A percentile compares a stretch with the other conserved stretches of the same genome.
Evolutionary conservation across 2,113 vertebrate genomes (phyloP).

Genomic region (Nothocercus nigrocapillus): DNA sequence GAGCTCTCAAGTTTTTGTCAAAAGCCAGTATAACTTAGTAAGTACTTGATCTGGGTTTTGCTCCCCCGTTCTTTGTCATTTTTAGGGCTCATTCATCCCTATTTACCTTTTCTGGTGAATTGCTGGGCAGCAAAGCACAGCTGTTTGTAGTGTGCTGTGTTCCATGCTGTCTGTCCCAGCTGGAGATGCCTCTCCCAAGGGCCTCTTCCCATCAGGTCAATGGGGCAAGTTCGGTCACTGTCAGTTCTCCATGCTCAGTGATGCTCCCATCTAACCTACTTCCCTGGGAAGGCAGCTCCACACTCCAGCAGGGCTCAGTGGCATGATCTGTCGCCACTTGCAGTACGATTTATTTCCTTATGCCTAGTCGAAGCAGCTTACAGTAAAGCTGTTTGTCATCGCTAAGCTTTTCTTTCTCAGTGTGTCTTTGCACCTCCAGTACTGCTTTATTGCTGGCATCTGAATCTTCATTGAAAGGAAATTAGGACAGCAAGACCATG

Average conservation of each 20-base stretch:
- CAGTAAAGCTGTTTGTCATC: not conserved
- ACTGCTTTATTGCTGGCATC: not conserved
- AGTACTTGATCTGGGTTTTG: rapidly evolving
- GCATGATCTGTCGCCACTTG: not conserved
- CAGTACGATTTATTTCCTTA: not conserved
- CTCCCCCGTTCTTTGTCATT: not conserved
- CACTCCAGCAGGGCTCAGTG: not conserved
- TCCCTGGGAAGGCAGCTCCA: not conserved
- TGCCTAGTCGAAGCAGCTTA: not conserved
- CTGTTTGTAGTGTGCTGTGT: not conserved
- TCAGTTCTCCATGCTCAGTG: not conserved
- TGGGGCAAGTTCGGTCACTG: not conserved
- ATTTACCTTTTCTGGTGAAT: not conserved
- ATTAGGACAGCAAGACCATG: rapidly evolving
- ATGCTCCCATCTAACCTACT: not conserved
- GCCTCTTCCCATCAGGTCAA: not conserved
- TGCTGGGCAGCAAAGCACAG: not conserved
- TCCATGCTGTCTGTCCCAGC: not conserved
- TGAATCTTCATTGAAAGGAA: not conserved
- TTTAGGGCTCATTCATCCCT: not conserved
- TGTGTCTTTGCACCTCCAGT: not conserved
- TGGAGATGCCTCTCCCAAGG: not conserved
- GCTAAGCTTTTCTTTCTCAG: rapidly evolving
- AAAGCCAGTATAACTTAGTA: not conserved
- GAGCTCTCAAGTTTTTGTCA: not conserved